phyloP scores from a whole-genome alignment of 2,113 vertebrate species.

The Boulengeromyrus knoepffleri region DNA sequence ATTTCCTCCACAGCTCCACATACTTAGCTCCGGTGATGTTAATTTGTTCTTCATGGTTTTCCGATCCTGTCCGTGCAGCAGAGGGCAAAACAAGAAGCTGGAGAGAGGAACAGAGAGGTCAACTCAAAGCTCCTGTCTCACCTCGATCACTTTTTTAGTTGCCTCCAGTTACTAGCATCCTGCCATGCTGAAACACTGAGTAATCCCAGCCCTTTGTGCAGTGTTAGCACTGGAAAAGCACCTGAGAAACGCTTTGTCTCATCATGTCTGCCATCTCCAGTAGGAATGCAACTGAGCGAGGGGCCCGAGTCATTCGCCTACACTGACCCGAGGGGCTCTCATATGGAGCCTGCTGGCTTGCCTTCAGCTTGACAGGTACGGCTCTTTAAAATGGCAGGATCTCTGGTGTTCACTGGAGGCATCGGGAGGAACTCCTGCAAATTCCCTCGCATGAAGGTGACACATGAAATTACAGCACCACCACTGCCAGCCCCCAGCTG shows the following conservation, averaged over 20 bases:
- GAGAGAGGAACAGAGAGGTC: neutral
- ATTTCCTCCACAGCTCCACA: neutral
- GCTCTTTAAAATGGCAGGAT: neutral
- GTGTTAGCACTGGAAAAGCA: neutral
- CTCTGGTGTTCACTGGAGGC: neutral
- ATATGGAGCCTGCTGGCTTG: neutral
- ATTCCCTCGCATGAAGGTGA: neutral
- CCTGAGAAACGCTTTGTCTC: neutral
- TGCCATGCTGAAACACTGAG: neutral
- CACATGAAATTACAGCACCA: neutral
- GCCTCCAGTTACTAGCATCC: neutral
- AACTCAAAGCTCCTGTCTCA: neutral
- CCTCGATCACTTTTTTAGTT: neutral
- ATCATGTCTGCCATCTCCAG: neutral
- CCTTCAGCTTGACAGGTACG: neutral
- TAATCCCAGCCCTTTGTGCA: neutral
- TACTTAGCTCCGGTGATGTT: neutral
- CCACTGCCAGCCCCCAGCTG: neutral
- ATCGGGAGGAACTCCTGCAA: neutral
- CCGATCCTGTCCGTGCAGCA: neutral
- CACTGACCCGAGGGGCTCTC: neutral
- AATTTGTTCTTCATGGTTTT: neutral
- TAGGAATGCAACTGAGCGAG: neutral
- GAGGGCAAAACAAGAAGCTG: neutral
- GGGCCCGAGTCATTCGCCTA: neutral